These are phyloP conservation scores for Catamblyrhynchus diadema DNA, from an alignment of 2,797 vertebrate genomes.

Conservation along the genomic window DNA sequence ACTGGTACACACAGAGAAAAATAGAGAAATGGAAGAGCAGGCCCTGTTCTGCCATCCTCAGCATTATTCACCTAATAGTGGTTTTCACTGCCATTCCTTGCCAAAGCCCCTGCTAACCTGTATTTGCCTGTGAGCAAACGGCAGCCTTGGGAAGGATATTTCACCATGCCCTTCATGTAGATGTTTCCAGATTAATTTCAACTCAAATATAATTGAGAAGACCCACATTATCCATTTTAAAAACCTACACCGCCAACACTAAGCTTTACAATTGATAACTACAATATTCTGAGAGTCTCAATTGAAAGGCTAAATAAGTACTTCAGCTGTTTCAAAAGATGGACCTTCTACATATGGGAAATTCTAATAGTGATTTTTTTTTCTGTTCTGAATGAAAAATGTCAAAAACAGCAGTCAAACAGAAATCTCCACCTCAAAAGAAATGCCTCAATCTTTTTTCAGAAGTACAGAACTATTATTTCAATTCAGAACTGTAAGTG, in stretches of 20 bases:
- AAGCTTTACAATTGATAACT: background rate
- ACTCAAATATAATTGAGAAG: background rate
- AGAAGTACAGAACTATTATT: background rate
- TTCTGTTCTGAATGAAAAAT: background rate
- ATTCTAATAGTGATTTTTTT: background rate
- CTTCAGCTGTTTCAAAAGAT: background rate
- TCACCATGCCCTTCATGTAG: background rate
- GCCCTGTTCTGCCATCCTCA: background rate
- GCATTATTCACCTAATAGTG: background rate
- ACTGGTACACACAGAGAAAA: no score
- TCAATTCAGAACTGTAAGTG: background rate
- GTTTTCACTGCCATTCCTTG: background rate
- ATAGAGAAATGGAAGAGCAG: background rate
- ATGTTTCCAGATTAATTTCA: background rate
- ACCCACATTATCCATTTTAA: background rate
- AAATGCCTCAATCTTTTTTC: background rate
- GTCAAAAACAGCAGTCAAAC: background rate
- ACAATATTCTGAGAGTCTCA: background rate
- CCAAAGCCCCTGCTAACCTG: background rate
- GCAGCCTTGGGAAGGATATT: background rate
- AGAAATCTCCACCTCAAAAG: rapidly evolving
- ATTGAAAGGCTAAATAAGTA: background rate
- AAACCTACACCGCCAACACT: background rate
- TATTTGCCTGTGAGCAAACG: background rate
- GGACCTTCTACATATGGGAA: background rate